Conservation (phyloP, 2,797 vertebrate species). For the Gadopsis bispinosus region DNA sequence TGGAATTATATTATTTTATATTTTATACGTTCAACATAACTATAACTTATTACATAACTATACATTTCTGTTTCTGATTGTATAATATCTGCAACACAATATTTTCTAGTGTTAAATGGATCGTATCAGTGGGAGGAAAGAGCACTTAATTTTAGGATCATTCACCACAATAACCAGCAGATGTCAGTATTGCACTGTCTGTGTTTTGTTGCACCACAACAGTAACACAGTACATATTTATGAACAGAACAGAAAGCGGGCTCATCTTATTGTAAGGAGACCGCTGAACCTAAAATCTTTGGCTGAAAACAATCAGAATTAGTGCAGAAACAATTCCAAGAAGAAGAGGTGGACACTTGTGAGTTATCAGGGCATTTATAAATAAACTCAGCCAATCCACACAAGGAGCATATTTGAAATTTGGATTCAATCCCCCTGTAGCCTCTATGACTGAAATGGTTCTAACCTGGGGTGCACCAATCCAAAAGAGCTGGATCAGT, state of each 20-base stretch:
- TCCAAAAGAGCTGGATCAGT: not conserved
- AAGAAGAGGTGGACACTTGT: not conserved
- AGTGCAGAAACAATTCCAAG: not conserved
- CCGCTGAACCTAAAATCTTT: not conserved
- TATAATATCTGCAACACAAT: not conserved
- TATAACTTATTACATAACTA: no score
- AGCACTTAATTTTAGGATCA: not conserved
- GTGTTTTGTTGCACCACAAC: not conserved
- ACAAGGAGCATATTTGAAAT: not conserved
- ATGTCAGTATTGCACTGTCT: slow-evolving; percentile 59
- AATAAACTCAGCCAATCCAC: not conserved
- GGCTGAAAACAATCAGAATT: not conserved
- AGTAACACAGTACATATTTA: not conserved
- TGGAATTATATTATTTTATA: not conserved
- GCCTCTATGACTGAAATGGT: not conserved
- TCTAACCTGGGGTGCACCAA: not conserved
- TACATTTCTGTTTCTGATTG: not conserved
- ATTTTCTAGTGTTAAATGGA: not conserved
- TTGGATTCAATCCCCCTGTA: not conserved
- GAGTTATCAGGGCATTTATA: not conserved
- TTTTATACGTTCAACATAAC: not conserved
- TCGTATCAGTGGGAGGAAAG: not conserved
- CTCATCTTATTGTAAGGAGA: not conserved
- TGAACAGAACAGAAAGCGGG: not conserved
- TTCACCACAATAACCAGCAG: slow-evolving; percentile 55